Base-by-base conservation (phyloP, 2,888 invertebrate species). In the Artemia sinica region DNA sequence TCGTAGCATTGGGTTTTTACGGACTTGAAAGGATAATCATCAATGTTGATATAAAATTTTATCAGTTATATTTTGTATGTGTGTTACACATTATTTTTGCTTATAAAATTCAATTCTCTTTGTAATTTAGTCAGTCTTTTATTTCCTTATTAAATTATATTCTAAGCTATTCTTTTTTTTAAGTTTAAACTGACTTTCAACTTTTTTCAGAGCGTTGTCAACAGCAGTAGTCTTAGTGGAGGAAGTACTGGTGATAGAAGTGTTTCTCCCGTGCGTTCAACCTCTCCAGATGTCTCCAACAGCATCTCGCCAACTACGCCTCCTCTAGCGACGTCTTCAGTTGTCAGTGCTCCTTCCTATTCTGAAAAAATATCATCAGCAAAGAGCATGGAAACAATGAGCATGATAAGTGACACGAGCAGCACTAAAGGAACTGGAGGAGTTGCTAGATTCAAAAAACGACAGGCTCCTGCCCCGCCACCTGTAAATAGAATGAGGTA, bases 181-280 rank as follows among this genome's bases (percentile, higher is more conserved):
- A 58, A 58, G 58, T 10, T 58, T 28, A 18, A 10, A 58, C 63
- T 28, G 28, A 41, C 28, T 2, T 41, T 1, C 28, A 8, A n/a
- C 9, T 49, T 41, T n/a, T 71, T 68, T n/a, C 74, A 77, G 77
- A 76, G 76, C 70, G 74, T 74, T 28, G 76, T 75, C 67, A 80
- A 80, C 69, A 78, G 78, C 72, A 81, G 81, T 63, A 81, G 81
- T 63, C 73, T 80, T 72, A 81, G 80, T 73, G 81, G 78, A 68
- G 81, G 80, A 72, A 80, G 81, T 69, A 76, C 80, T 6, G 80
- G 79, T 8, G 79, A 77, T 13, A 75, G 80, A 48, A 81, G 80
- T 73, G 78, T 78, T 72, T 84, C 84, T 49, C 84, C 84, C 7
- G 81, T 82, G n/a, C 80, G 82, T 67, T 84, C 84, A 73, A 84